Conservation (phyloP, 2,888 invertebrate species). For the Lysandra bellargus region DNA sequence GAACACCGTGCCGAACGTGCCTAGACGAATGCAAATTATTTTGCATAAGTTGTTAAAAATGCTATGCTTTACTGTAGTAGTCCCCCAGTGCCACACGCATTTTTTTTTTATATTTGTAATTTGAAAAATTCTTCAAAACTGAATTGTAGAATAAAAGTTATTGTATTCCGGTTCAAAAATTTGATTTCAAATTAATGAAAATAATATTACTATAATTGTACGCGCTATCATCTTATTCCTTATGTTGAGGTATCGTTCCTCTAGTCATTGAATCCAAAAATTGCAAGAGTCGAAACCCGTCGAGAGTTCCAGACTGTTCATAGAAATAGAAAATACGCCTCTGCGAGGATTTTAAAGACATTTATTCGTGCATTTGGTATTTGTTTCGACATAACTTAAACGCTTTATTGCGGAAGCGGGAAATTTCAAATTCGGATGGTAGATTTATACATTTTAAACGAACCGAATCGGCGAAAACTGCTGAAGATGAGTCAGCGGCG, state of each 20-base stretch:
- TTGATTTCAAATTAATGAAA: not conserved
- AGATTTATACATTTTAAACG: conserved; percentile 29
- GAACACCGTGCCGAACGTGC: no score
- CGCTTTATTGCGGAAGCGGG: conserved; percentile 17
- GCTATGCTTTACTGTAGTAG: no score
- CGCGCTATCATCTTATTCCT: not conserved
- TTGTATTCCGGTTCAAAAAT: not conserved
- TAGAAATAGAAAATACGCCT: not conserved
- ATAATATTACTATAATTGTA: not conserved
- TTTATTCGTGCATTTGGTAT: conserved; percentile 10
- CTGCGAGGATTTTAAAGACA: not conserved
- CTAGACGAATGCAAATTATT: no score
- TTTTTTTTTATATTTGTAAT: no score
- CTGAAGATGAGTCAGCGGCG: conserved; percentile 8
- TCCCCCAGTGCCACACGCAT: no score
- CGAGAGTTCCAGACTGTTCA: not conserved
- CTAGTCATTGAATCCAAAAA: conserved; percentile 1
- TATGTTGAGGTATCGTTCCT: not conserved
- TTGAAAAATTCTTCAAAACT: no score
- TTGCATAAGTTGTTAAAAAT: no score
- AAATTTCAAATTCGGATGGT: not conserved
- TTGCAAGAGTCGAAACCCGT: not conserved
- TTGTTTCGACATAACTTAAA: conserved; percentile 23
- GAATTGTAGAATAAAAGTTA: no score
- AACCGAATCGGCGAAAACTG: not conserved